Evolutionary conservation across 2,888 invertebrate species (phyloP).

Genomic region (Teleiodes luculella): DNA sequence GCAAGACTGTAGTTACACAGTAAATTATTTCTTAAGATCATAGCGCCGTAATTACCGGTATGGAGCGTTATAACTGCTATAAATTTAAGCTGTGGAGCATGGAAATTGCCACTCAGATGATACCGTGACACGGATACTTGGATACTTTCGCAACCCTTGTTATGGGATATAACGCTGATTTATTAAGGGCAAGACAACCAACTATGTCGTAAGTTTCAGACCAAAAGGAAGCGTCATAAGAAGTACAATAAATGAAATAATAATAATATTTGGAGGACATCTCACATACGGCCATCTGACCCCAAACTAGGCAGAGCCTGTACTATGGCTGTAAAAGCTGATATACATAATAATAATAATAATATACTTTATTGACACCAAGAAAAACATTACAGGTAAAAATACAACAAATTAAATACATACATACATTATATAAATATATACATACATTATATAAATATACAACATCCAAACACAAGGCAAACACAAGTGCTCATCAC

Average conservation of each 20-base stretch:
- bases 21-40: constrained; percentile 8
- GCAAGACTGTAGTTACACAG: constrained; percentile 1
- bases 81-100: constrained; percentile 25
- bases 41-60: not conserved
- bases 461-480: too few relatives aligned
- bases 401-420: too few relatives aligned
- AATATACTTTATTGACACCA: too few relatives aligned
- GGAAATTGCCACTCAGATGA: constrained; percentile 16
- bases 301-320: too few relatives aligned
- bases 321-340: too few relatives aligned
- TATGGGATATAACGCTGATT: constrained; percentile 1
- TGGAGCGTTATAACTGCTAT: constrained; percentile 13
- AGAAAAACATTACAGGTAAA: too few relatives aligned
- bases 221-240: too few relatives aligned
- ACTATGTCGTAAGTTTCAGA: not conserved
- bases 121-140: not conserved
- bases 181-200: not conserved
- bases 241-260: not conserved
- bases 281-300: too few relatives aligned
- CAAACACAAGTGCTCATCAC: too few relatives aligned
- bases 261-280: not conserved
- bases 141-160: constrained; percentile 1
- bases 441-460: too few relatives aligned
- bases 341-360: too few relatives aligned
- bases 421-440: too few relatives aligned